phyloP scores from a whole-genome alignment of 2,888 invertebrate genomes.

The Thera obeliscata region DNA sequence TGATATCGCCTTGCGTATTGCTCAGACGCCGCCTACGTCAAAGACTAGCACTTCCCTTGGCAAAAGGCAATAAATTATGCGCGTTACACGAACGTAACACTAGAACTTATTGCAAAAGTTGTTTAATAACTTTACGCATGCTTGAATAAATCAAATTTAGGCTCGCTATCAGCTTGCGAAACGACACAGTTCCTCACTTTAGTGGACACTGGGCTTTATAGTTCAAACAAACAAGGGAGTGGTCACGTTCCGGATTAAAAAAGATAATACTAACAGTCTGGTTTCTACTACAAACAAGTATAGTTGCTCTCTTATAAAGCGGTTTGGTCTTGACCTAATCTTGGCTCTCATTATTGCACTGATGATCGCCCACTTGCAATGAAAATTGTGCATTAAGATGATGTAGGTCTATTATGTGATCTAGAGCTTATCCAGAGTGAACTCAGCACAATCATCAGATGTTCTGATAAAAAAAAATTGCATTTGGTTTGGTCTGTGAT shows the following conservation, averaged over 20 bases:
- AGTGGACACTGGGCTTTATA: slow-evolving; percentile 5
- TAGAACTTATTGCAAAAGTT: not conserved
- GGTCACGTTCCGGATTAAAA: slow-evolving; percentile 38
- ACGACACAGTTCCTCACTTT: not conserved
- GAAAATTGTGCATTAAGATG: slow-evolving; percentile 37
- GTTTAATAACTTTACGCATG: not conserved
- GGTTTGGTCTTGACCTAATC: slow-evolving; percentile 50
- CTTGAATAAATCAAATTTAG: not conserved
- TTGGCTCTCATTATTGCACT: slow-evolving; percentile 44
- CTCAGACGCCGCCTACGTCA: not conserved
- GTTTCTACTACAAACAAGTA: slow-evolving; percentile 26
- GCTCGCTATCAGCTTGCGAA: not conserved
- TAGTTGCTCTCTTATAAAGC: slow-evolving; percentile 32
- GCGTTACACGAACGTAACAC: not conserved
- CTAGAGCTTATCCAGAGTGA: not conserved
- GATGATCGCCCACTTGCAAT: slow-evolving; percentile 49
- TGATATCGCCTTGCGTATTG: not conserved
- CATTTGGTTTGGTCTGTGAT: too few species aligned
- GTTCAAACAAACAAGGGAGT: slow-evolving; percentile 33
- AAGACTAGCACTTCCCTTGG: not conserved
- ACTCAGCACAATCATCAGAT: too few species aligned
- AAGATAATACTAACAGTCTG: slow-evolving; percentile 32
- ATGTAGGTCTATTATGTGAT: slow-evolving; percentile 8
- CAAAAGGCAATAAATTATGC: not conserved
- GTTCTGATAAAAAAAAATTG: too few species aligned